Conservation (phyloP, 1,140 invertebrate genomes). For the Drosophila prosaltans region DNA sequence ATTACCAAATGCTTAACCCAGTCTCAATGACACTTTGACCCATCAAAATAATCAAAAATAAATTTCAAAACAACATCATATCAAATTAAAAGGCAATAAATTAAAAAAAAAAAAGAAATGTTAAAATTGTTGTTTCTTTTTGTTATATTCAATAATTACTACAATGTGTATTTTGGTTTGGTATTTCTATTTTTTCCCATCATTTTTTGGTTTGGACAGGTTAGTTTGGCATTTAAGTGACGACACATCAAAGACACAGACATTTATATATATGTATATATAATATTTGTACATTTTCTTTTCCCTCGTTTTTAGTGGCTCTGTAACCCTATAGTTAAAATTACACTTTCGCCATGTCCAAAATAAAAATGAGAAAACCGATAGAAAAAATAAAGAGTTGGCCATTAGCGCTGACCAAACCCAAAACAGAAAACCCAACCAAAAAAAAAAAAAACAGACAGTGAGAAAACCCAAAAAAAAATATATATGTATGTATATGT, state of each 20-base stretch:
- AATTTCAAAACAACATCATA: too few species aligned
- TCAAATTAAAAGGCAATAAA: too few species aligned
- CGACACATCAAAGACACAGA: background rate
- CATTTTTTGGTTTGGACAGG: too few species aligned
- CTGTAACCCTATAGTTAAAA: slow-evolving; percentile 62
- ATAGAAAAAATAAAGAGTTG: slow-evolving; percentile 20
- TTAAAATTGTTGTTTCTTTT: too few species aligned
- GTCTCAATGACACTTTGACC: too few species aligned
- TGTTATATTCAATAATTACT: too few species aligned
- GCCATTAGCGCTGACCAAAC: slow-evolving; percentile 59
- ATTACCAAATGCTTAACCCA: too few species aligned
- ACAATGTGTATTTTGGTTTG: too few species aligned
- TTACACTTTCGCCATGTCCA: slow-evolving; percentile 62
- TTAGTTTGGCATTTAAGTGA: too few species aligned
- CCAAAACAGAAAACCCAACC: slow-evolving; percentile 19
- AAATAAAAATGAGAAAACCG: background rate
- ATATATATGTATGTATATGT: background rate
- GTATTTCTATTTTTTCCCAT: too few species aligned
- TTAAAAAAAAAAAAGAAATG: too few species aligned
- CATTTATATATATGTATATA: background rate
- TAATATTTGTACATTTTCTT: background rate
- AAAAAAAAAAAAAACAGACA: slow-evolving; percentile 17
- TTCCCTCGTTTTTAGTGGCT: slow-evolving; percentile 7
- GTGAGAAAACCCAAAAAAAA: slow-evolving; percentile 26
- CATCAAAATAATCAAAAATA: too few species aligned